phyloP scores from a whole-genome alignment of 2,888 invertebrate species.

The Synanthedon formicaeformis region DNA sequence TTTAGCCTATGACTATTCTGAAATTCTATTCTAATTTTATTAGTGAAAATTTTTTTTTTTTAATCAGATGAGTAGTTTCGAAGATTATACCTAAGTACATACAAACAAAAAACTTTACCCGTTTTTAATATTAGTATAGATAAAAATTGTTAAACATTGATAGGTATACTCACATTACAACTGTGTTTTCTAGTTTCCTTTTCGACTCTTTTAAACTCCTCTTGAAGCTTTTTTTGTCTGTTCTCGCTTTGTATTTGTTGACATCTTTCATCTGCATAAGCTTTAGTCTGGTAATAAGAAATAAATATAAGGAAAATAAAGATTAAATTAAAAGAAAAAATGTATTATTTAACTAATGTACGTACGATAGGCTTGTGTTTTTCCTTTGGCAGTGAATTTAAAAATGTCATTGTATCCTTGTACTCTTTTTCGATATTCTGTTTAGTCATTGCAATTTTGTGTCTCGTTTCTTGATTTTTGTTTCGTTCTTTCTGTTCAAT shows the following conservation, averaged over 20 bases:
- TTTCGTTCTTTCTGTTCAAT: constrained; percentile 23
- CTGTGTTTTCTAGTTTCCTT: constrained; percentile 36
- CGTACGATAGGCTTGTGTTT: constrained; percentile 37
- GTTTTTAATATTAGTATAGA: too few species aligned
- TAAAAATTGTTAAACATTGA: background rate
- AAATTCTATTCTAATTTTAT: too few species aligned
- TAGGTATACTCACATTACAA: constrained; percentile 21
- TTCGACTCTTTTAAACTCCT: constrained; percentile 48
- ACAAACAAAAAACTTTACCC: too few species aligned
- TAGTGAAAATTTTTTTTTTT: too few species aligned
- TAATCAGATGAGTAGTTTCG: too few species aligned
- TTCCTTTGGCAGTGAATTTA: constrained; percentile 46
- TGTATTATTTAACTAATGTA: constrained; percentile 5
- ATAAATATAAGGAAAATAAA: background rate
- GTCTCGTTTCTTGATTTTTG: constrained; percentile 34
- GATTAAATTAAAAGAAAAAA: too few species aligned
- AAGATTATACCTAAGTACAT: too few species aligned
- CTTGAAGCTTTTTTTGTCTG: constrained; percentile 44
- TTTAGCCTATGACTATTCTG: too few species aligned
- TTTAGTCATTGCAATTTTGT: constrained; percentile 68
- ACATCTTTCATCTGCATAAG: constrained; percentile 43
- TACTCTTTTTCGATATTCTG: constrained; percentile 72
- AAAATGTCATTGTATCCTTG: constrained; percentile 50
- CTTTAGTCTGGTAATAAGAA: constrained; percentile 31
- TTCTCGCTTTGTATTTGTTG: constrained; percentile 34